Percentiles rank a stretch among this genome's conserved stretches.
Evolutionary conservation across 2,888 invertebrate species (phyloP).

Genomic region (Hydroisotoma schaefferi): DNA sequence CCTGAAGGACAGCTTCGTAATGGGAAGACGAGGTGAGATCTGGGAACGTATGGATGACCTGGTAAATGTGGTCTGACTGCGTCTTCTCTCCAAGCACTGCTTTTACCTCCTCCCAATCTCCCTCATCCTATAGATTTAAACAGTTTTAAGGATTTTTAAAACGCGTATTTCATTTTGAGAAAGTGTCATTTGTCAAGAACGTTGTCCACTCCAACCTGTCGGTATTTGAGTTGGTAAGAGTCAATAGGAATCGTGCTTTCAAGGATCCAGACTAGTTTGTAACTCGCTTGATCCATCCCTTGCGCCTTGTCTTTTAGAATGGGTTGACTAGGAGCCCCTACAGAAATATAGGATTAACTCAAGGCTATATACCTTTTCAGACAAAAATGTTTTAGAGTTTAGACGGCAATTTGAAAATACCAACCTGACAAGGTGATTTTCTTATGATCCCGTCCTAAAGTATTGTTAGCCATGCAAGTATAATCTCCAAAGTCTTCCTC

Average conservation of each 20-base stretch:
- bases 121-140: slow-evolving; percentile 17
- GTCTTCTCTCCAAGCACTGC: slow-evolving; percentile 18
- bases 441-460: slow-evolving; percentile 64
- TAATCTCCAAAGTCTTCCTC: slow-evolving; percentile 69
- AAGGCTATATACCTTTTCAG: not conserved
- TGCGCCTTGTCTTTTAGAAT: slow-evolving; percentile 20
- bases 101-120: slow-evolving; percentile 32
- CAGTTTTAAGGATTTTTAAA: too few relatives aligned
- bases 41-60: slow-evolving; percentile 52
- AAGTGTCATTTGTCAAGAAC: not conserved
- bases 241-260: slow-evolving; percentile 55
- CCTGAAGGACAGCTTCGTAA: slow-evolving; percentile 54
- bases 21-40: slow-evolving; percentile 52
- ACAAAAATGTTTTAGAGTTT: not conserved
- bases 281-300: slow-evolving; percentile 49
- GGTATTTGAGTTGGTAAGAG: slow-evolving; percentile 55
- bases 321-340: slow-evolving; percentile 48
- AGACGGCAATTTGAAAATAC: not conserved
- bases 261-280: slow-evolving; percentile 55
- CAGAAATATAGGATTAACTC: not conserved
- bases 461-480: slow-evolving; percentile 67
- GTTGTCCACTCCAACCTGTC: slow-evolving; percentile 53
- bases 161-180: not conserved
- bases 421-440: slow-evolving; percentile 65
- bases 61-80: slow-evolving; percentile 50